Evolutionary conservation across 1,140 invertebrate genomes (phyloP), one percentile per base, ranked within the genome.

Genomic region (Acromyrmex echinatior): DNA sequence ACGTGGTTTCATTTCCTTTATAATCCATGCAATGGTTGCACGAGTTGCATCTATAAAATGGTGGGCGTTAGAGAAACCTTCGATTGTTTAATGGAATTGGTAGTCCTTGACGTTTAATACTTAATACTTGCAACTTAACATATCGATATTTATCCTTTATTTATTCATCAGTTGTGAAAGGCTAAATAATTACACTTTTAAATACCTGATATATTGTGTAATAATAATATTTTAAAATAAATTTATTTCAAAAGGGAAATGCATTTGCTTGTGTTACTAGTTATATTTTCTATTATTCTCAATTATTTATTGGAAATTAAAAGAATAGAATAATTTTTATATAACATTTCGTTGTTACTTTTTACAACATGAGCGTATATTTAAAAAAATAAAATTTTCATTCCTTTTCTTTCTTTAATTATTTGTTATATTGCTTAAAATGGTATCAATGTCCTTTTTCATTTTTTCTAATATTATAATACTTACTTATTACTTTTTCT

Each of bases 21-120:
- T 82, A 62, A 70, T 73, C 39, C 31, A 16, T 14, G 31, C 10
- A 25, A 60, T 45, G 39, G 10, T 45, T 45, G 39, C 39, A 45
- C 68, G 66, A 12, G 14, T 16, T 70, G n/a, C 65, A 65, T 80
- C 49, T 3, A 14, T 39, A 62, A 7, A 28, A 6, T 3, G 25
- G 25, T 81, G 25, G 53, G 49, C 65, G 78, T 81, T 12, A 78
- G 81, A 86, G 62, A 60, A 49, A 39, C 12, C 35, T 74, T 82
- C 25, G 56, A 60, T 73, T 73, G 39, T 82, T 68, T 45, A 60
- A 58, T 16, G 21, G 31, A 58, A 16, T 25, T 25, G 25, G 25
- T 25, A 1, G 18, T 79, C 28, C 28, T 31, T 18, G 21, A 62
- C 16, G 58, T 25, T 60, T 39, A 12, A 79, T 79, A 77, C 60